Evolutionary conservation across 1,140 invertebrate genomes (phyloP).

Genomic region (Drosophila triauraria): DNA sequence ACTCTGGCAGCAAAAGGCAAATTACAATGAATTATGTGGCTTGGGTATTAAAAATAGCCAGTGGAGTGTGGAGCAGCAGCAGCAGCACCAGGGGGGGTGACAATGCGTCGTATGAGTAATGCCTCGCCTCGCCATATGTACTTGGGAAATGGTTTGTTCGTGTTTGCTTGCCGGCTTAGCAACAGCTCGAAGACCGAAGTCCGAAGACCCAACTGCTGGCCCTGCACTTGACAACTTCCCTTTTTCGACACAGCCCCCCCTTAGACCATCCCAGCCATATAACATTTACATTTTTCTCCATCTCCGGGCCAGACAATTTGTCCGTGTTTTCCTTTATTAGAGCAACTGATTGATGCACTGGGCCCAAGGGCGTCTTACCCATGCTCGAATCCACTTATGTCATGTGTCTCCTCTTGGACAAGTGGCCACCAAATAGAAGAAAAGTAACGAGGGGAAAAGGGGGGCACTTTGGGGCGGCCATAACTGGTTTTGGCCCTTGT

Average conservation of each 20-base stretch:
- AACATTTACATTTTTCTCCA: constrained; percentile 49
- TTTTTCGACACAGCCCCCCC: background rate
- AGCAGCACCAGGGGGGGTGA: constrained; percentile 12
- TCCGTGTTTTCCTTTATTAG: constrained; percentile 44
- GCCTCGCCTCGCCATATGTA: constrained; percentile 23
- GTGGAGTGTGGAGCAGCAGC: constrained; percentile 3
- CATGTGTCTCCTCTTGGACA: constrained; percentile 43
- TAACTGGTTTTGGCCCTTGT: constrained; percentile 27
- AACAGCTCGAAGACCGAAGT: constrained; percentile 31
- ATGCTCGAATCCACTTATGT: constrained; percentile 51
- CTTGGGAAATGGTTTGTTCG: constrained; percentile 33
- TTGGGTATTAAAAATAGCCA: constrained; percentile 78
- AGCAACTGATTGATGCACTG: constrained; percentile 56
- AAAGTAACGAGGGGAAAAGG: constrained; percentile 6
- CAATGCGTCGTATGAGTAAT: constrained; percentile 73
- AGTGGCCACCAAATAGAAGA: constrained; percentile 18
- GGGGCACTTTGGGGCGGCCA: background rate
- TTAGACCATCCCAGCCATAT: constrained; percentile 12
- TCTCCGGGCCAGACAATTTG: constrained; percentile 41
- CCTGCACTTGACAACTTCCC: constrained; percentile 61
- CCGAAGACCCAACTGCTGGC: constrained; percentile 26
- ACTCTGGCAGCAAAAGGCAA: constrained; percentile 60
- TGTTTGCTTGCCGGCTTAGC: constrained; percentile 45
- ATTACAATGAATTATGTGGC: constrained; percentile 81
- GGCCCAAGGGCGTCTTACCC: constrained; percentile 54